Percentiles rank a stretch among this genome's conserved stretches.
These are phyloP conservation scores for Palythoa grandis DNA, from an alignment of 92 coral and sea anemone genomes.

Conservation along the genomic window DNA sequence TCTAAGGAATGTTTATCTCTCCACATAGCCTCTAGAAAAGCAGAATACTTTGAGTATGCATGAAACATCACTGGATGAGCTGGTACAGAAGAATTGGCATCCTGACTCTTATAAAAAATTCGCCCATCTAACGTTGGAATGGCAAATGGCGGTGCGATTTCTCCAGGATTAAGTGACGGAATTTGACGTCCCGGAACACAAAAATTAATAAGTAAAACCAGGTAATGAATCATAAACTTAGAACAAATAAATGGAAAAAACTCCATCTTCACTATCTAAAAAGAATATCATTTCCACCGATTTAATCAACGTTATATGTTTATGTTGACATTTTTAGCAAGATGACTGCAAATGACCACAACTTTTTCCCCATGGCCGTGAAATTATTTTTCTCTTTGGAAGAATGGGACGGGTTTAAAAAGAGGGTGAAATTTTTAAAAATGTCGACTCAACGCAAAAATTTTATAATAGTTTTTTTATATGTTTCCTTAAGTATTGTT, in stretches of 20 bases:
- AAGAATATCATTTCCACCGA: conserved; percentile 13
- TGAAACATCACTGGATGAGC: conserved; percentile 87
- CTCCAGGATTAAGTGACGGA: conserved; percentile 77
- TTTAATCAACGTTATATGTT: neutral
- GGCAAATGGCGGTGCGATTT: conserved; percentile 89
- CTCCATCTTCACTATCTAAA: conserved; percentile 28
- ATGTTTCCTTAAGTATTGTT: neutral
- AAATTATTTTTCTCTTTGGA: neutral
- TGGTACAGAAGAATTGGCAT: conserved; percentile 55
- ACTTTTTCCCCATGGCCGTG: conserved; percentile 11
- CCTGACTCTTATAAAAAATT: conserved; percentile 70
- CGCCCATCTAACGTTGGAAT: conserved; percentile 90
- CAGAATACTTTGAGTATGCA: conserved; percentile 84
- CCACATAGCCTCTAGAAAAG: conserved; percentile 92
- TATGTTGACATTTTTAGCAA: conserved; percentile 50
- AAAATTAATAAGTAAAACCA: conserved; percentile 5
- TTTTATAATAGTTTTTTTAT: neutral
- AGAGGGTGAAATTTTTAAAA: neutral
- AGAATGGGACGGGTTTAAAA: neutral
- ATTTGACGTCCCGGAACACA: conserved; percentile 55
- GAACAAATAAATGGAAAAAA: neutral
- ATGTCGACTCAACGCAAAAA: neutral
- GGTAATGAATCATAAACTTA: neutral
- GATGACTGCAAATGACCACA: conserved; percentile 52
- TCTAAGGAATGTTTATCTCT: conserved; percentile 73